Conservation (phyloP, 2,888 invertebrate genomes). For the Acanthoscelides obtectus region DNA sequence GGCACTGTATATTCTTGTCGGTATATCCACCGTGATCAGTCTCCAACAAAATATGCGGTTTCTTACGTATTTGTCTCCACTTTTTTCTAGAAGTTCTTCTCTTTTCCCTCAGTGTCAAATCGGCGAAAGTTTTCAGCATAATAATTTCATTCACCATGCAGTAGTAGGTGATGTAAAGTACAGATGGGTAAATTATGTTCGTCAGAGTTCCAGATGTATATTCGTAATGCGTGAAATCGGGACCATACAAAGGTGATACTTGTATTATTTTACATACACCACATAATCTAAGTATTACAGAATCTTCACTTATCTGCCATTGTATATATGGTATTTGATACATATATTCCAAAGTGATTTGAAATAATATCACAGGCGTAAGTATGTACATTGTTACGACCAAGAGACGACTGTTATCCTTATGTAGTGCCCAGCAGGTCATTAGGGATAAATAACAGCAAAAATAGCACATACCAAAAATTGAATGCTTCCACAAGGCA, state of each 20-base stretch:
- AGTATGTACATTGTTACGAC: not conserved
- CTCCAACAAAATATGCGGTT: no score
- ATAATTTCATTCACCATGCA: not conserved
- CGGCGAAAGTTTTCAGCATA: not conserved
- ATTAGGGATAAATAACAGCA: not conserved
- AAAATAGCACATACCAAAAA: no score
- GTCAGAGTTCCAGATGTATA: not conserved
- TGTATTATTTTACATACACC: not conserved
- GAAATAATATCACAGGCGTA: not conserved
- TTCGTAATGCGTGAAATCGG: not conserved
- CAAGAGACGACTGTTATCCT: not conserved
- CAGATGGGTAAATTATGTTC: not conserved
- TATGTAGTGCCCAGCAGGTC: not conserved
- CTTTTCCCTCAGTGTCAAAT: no score
- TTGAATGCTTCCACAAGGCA: no score
- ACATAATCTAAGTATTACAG: not conserved
- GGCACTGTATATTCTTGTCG: no score
- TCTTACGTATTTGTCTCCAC: no score
- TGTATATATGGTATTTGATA: not conserved
- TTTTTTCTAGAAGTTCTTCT: no score
- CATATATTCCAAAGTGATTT: not conserved
- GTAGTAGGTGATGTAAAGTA: not conserved
- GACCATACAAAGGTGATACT: not conserved
- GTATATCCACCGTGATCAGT: no score
- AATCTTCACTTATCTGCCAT: not conserved